Evolutionary conservation across 2,888 invertebrate species (phyloP).

Genomic region (Erynnis tages): DNA sequence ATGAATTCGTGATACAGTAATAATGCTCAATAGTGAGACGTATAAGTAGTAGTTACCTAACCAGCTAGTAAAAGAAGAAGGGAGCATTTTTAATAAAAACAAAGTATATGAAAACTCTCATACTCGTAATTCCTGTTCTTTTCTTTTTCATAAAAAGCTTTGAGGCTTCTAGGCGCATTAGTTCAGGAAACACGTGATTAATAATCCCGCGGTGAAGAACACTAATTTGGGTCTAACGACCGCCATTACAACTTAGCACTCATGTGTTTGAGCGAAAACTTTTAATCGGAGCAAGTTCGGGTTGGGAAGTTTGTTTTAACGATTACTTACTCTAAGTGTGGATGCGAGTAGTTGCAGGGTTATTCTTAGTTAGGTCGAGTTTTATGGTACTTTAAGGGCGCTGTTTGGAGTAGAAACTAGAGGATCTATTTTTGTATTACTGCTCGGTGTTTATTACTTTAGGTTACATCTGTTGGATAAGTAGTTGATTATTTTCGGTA

Average conservation of each 20-base stretch:
- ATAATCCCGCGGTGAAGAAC: slow-evolving; percentile 11
- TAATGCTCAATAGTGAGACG: too few relatives aligned
- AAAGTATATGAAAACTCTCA: too few relatives aligned
- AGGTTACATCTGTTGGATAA: too few relatives aligned
- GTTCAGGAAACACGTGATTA: slow-evolving; percentile 3
- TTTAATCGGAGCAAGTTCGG: slow-evolving; percentile 21
- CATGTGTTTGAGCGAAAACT: slow-evolving; percentile 22
- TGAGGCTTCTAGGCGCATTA: not conserved
- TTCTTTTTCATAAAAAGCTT: not conserved
- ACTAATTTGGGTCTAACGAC: slow-evolving; percentile 27
- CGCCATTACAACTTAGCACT: slow-evolving; percentile 27
- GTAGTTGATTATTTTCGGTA: too few relatives aligned
- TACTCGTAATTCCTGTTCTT: not conserved
- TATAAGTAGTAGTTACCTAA: too few relatives aligned
- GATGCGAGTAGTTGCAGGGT: slow-evolving; percentile 13
- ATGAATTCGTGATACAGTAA: too few relatives aligned
- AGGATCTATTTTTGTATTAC: not conserved
- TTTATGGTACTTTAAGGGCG: slow-evolving; percentile 10
- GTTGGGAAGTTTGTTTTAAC: slow-evolving; percentile 26
- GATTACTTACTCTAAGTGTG: slow-evolving; percentile 22
- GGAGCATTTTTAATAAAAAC: too few relatives aligned
- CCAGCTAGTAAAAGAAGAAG: too few relatives aligned
- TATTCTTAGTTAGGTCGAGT: slow-evolving; percentile 15
- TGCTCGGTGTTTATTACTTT: too few relatives aligned
- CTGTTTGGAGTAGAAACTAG: not conserved